Percentiles rank a stretch among this genome's conserved stretches.
Evolutionary conservation across 2,113 vertebrate genomes (phyloP).

Genomic region (Gobiocypris rarus): DNA sequence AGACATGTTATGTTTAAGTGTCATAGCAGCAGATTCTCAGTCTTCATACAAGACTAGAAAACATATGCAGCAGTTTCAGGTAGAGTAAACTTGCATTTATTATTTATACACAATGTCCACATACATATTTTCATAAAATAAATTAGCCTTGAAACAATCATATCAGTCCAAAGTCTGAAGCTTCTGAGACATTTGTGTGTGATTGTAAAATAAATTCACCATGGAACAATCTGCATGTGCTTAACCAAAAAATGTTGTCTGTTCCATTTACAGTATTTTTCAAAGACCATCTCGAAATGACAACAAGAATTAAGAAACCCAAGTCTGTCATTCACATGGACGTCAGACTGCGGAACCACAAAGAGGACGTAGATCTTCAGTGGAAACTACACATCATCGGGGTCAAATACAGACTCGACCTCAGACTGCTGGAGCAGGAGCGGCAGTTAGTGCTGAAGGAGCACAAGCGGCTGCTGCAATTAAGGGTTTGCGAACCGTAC

Average conservation of each 20-base stretch:
- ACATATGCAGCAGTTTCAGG: conserved; percentile 2
- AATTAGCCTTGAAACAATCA: not conserved
- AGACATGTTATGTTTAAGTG: conserved; percentile 46
- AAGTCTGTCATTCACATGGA: conserved; percentile 53
- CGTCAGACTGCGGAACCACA: conserved; percentile 68
- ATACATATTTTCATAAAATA: not conserved
- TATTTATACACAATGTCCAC: not conserved
- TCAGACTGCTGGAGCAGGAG: conserved; percentile 67
- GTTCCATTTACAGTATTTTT: conserved; percentile 4
- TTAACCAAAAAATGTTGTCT: not conserved
- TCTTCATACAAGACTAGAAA: not conserved
- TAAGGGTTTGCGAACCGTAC: conserved; percentile 69
- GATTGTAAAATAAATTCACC: not conserved
- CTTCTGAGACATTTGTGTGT: not conserved
- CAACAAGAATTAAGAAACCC: conserved; percentile 47
- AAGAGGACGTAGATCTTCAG: conserved; percentile 68
- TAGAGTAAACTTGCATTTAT: conserved; percentile 2
- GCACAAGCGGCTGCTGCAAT: conserved; percentile 61
- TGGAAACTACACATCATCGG: conserved; percentile 68
- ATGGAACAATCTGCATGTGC: not conserved
- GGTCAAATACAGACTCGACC: conserved; percentile 61
- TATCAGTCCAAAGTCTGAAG: not conserved
- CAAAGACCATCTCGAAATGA: conserved; percentile 40
- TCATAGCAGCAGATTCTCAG: conserved; percentile 49
- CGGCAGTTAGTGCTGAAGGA: conserved; percentile 60